A percentile compares a stretch with the other conserved stretches of the same genome.
Evolutionary conservation across 2,797 vertebrate species (phyloP).

Genomic region (Sebastes trivittatus): DNA sequence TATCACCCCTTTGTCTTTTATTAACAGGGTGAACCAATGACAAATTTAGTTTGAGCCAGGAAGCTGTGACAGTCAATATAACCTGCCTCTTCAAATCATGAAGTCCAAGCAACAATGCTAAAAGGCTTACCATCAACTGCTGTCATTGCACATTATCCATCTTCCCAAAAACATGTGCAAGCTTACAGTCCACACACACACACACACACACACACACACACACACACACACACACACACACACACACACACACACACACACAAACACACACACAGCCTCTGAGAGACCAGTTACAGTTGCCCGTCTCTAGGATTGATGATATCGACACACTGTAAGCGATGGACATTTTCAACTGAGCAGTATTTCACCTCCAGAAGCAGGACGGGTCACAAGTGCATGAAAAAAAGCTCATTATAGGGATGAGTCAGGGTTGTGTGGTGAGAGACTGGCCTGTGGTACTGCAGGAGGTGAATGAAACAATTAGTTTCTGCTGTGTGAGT

Average conservation of each 20-base stretch:
- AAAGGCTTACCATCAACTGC: slow-evolving; percentile 68
- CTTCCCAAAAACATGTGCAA: slow-evolving; percentile 32
- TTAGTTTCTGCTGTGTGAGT: slow-evolving; percentile 63
- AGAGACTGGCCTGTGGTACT: slow-evolving; percentile 47
- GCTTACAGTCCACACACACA: slow-evolving; percentile 10
- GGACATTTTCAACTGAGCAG: slow-evolving; percentile 47
- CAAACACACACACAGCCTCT: background rate
- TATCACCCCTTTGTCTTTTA: slow-evolving; percentile 73
- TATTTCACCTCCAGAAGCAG: slow-evolving; percentile 50
- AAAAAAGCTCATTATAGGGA: slow-evolving; percentile 48
- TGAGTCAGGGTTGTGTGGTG: slow-evolving; percentile 54
- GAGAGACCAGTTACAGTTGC: slow-evolving; percentile 35
- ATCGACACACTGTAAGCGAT: slow-evolving; percentile 46
- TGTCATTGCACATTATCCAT: slow-evolving; percentile 66
- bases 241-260: background rate
- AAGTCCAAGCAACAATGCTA: slow-evolving; percentile 59
- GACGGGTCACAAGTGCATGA: slow-evolving; percentile 60
- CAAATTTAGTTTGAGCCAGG: slow-evolving; percentile 54
- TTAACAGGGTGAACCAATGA: slow-evolving; percentile 71
- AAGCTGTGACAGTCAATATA: slow-evolving; percentile 60
- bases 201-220: background rate
- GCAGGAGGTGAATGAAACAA: slow-evolving; percentile 68
- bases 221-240: background rate
- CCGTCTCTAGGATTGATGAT: slow-evolving; percentile 54
- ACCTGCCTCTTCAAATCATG: slow-evolving; percentile 69